Evolutionary conservation across 1,140 invertebrate species (phyloP).

Genomic region (Trichonephila clavipes): DNA sequence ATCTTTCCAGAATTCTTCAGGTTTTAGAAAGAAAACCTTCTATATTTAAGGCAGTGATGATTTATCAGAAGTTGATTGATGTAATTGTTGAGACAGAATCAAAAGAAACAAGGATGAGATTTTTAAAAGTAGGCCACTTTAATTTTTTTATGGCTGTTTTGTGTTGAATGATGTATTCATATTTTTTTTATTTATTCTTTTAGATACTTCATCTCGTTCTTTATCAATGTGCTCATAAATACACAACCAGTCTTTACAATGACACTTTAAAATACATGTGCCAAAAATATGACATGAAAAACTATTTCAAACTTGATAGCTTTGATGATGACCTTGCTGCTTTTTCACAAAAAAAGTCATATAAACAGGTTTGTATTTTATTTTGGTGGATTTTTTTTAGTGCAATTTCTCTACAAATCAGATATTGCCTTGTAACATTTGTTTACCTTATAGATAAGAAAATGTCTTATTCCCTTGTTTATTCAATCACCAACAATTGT

Average conservation of each 20-base stretch:
- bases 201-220: neutral
- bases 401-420: too few relatives aligned
- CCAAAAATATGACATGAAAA: neutral
- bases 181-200: neutral
- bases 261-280: neutral
- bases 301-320: neutral
- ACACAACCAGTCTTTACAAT: neutral
- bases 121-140: neutral
- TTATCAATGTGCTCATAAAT: neutral
- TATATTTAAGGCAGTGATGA: neutral
- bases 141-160: neutral
- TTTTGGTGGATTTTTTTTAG: neutral
- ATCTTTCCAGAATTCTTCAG: neutral
- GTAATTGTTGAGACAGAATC: neutral
- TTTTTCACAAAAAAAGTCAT: neutral
- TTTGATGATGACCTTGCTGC: neutral
- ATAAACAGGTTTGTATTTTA: neutral
- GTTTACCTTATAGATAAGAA: neutral
- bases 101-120: neutral
- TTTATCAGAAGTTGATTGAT: conserved; percentile 9
- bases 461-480: conserved; percentile 23
- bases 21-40: neutral
- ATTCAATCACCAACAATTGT: conserved; percentile 17
- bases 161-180: neutral
- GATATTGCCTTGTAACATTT: too few relatives aligned